Conservation (phyloP, 2,888 invertebrate species). For the Cinara cedri region DNA sequence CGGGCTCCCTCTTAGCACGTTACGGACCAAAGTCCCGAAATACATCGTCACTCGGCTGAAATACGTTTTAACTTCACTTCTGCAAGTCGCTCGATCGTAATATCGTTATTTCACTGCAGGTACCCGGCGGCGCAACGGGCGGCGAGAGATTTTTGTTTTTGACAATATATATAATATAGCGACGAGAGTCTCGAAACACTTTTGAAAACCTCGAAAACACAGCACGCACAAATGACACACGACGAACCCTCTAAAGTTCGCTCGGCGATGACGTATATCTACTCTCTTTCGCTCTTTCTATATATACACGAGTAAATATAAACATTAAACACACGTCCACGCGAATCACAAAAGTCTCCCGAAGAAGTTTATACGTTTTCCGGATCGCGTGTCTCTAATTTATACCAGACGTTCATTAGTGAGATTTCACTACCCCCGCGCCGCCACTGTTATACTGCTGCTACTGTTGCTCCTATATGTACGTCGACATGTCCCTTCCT, state of each 20-base stretch:
- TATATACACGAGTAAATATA: background rate
- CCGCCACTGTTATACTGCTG: no score
- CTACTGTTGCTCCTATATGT: background rate
- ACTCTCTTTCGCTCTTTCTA: background rate
- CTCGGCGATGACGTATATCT: slow-evolving; percentile 15
- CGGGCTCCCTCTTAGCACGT: background rate
- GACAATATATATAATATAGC: no score
- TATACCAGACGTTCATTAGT: slow-evolving; percentile 54
- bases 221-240: background rate
- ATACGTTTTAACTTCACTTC: slow-evolving; percentile 19
- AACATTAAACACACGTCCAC: no score
- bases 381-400: slow-evolving; percentile 32
- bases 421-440: slow-evolving; percentile 23
- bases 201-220: slow-evolving; percentile 40
- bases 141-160: slow-evolving; percentile 16
- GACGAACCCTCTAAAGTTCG: slow-evolving; percentile 19
- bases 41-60: slow-evolving; percentile 8
- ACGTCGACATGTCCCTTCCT: background rate
- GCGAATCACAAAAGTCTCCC: background rate
- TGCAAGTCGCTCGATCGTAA: background rate
- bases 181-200: slow-evolving; percentile 25
- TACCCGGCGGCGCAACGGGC: no score
- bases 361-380: slow-evolving; percentile 32
- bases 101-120: background rate
- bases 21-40: slow-evolving; percentile 6